phyloP scores from a whole-genome alignment of 2,888 invertebrate genomes.

The Carabus problematicus region DNA sequence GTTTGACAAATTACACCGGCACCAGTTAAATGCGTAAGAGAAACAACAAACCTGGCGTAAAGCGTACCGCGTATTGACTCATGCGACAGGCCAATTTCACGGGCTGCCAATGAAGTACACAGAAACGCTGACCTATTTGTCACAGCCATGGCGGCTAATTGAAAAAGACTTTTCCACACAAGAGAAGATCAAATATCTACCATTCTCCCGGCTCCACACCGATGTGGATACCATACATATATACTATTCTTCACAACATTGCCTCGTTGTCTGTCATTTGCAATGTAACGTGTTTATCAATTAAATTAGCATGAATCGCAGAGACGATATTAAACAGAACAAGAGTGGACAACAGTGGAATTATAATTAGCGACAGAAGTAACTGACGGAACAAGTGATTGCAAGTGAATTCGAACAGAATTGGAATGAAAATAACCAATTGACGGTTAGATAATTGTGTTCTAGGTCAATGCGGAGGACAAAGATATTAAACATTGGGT shows the following conservation, averaged over 20 bases:
- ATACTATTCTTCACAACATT: neutral
- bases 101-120: slow-evolving; percentile 23
- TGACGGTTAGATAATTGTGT: too few species aligned
- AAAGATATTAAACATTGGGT: too few species aligned
- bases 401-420: neutral
- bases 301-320: slow-evolving; percentile 26
- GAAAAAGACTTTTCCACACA: slow-evolving; percentile 38
- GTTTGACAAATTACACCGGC: too few species aligned
- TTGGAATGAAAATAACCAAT: too few species aligned
- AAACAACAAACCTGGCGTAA: neutral
- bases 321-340: neutral
- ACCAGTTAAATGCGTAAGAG: too few species aligned
- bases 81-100: slow-evolving; percentile 35
- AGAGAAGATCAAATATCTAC: slow-evolving; percentile 22
- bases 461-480: too few species aligned
- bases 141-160: slow-evolving; percentile 40
- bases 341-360: neutral
- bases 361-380: neutral
- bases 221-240: neutral
- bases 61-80: slow-evolving; percentile 26
- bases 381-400: neutral
- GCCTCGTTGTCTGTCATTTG: neutral
- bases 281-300: slow-evolving; percentile 16
- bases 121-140: slow-evolving; percentile 35
- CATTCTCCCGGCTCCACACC: too few species aligned